phyloP scores from a whole-genome alignment of 2,113 vertebrate species.

The Haemorhous mexicanus region DNA sequence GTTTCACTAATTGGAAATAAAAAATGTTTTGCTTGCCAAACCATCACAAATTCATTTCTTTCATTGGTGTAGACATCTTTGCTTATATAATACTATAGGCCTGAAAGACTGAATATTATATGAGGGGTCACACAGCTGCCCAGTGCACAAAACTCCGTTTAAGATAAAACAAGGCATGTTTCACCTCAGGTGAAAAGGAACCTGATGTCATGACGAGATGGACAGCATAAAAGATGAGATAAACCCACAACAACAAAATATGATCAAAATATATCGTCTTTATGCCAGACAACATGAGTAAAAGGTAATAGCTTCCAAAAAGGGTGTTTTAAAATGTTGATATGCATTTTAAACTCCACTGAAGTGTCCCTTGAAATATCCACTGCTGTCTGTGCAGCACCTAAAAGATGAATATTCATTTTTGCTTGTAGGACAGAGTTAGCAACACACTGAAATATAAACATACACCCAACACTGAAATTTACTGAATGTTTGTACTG shows the following conservation, averaged over 20 bases:
- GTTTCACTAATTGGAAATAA: not conserved
- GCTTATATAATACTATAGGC: not conserved
- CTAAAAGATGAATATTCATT: not conserved
- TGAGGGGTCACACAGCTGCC: not conserved
- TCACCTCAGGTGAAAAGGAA: not conserved
- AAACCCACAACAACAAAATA: not conserved
- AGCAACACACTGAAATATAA: not conserved
- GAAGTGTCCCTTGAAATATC: not conserved
- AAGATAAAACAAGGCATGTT: not conserved
- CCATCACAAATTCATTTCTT: not conserved
- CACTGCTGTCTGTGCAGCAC: not conserved
- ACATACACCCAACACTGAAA: not conserved
- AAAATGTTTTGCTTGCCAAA: not conserved
- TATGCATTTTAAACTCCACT: not conserved
- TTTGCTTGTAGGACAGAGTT: not conserved
- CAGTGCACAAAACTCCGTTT: not conserved
- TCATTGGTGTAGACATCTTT: not conserved
- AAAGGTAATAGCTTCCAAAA: constrained; percentile 13
- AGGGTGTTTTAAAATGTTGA: not conserved
- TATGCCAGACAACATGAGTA: not conserved
- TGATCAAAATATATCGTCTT: not conserved
- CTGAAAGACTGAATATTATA: not conserved
- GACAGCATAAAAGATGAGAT: not conserved
- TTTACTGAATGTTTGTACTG: not conserved
- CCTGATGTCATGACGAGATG: not conserved